Base-by-base conservation (phyloP, 2,797 vertebrate genomes). In the Enteromius afrohamiltoni region DNA sequence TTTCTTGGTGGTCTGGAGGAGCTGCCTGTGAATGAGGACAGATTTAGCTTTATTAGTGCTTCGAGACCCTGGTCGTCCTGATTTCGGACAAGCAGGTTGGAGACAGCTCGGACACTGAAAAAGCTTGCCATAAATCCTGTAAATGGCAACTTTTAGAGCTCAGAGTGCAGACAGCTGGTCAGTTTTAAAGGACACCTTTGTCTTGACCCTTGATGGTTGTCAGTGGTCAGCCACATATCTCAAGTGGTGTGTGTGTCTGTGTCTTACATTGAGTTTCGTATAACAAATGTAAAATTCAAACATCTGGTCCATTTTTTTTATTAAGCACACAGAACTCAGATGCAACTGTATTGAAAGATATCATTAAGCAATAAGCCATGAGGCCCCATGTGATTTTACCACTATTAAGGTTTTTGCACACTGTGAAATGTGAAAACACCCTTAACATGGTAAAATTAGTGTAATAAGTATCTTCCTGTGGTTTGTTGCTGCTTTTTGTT, bases 1-100 rank as follows among this genome's bases (percentile, higher is more conserved):
- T 74, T 49, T 83, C 19, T 79, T 51, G 47, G 40, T 83, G 62
- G 73, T 64, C 62, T 83, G 21, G 23, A 76, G 64, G 26, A 83
- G 55, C 69, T 51, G 69, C 42, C 16, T 4, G 8, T 62, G 40
- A 70, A 34, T 16, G 51, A 40, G 73, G 81, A 68, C 73, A 83
- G 49, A 83, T 83, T 45, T 68, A 55, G 16, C 37, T 58, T 69
- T 58, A 85, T 34, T 74, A 19, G 55, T 71, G 51, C 68, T 45
- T 10, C 29, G 42, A 40, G 80, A 42, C 34, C 47, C 62, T 51
- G 45, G 45, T 75, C 71, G 26, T 4, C n/a, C 60, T 83, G 71
- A 51, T 45, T 68, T 67, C 31, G 62, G 73, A 76, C 49, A 45
- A 34, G n/a, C 65, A 26, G 51, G 34, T 67, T 77, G 17, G 62